Base-by-base conservation (phyloP, 2,888 invertebrate genomes). In the Drosophila stalkeri region DNA sequence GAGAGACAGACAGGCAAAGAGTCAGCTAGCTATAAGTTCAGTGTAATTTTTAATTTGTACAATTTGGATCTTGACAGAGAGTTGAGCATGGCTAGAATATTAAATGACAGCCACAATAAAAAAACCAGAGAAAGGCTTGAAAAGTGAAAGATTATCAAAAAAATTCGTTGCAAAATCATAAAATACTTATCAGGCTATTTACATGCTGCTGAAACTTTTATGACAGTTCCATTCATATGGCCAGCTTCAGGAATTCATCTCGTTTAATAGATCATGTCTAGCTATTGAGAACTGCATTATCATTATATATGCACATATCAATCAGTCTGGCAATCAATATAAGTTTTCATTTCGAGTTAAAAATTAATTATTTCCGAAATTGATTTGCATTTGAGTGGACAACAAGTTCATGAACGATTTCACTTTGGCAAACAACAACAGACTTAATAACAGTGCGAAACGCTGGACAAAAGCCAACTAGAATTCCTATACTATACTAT, bases 361-460 rank as follows among this genome's bases (percentile, higher is more conserved):
- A 56, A 57, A 47, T 47, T 41, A 49, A 71, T 43, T 64, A 61
- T 56, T 68, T 47, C 9, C 37, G 3, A 46, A 64, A 33, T 62
- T 60, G 52, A 59, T 64, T 77, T 51, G 65, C 49, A 59, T 64
- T 54, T 62, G 39, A 43, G 33, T 69, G 20, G 35, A 35, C 46
- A 54, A 51, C 14, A 75, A 79, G 69, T 75, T 77, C 64, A 72
- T 72, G 59, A 16, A 72, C 79, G 81, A 77, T 81, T 77, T 77
- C 81, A 77, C 81, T 64, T 77, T 64, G 57, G 33, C 55, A 7
- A 59, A 65, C 47, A 70, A 65, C 44, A 70, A 60, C 46, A 8
- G 39, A 35, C 43, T 49, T 62, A 39, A 66, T 46, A 57, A 51
- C 55, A 59, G 62, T 80, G 77, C 81, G 51, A 80, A 80, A 62